Conservation (phyloP, 2,113 vertebrate genomes). For the Myxocyprinus asiaticus region DNA sequence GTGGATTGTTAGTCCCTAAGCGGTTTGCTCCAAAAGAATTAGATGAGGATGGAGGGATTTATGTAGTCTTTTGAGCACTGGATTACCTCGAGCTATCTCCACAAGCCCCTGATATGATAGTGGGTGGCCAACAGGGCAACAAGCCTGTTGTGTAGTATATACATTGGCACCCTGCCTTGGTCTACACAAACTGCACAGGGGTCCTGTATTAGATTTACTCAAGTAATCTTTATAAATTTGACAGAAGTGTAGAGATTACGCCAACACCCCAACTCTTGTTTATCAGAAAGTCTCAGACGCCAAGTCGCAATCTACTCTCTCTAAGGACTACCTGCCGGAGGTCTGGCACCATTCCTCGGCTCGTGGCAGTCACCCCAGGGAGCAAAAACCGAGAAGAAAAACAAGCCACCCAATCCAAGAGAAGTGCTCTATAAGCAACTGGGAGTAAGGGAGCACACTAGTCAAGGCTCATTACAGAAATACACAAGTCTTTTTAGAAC, state of each 20-base stretch:
- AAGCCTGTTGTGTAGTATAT: constrained; percentile 28
- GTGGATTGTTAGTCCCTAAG: neutral
- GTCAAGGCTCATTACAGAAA: constrained; percentile 56
- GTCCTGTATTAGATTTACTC: constrained; percentile 27
- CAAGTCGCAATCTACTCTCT: constrained; percentile 21
- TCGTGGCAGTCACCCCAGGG: constrained; percentile 21
- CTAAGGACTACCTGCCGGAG: constrained; percentile 35
- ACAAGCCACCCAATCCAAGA: constrained; percentile 33
- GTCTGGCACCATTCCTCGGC: constrained; percentile 34
- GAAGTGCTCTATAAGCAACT: constrained; percentile 47
- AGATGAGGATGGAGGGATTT: constrained; percentile 3
- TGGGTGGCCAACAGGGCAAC: constrained; percentile 16
- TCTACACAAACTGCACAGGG: constrained; percentile 20
- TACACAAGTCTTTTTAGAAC: constrained; percentile 47
- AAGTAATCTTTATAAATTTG: constrained; percentile 43
- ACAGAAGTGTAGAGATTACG: constrained; percentile 38
- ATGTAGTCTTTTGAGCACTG: constrained; percentile 21
- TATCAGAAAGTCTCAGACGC: constrained; percentile 28
- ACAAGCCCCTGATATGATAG: neutral
- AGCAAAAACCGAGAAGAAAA: constrained; percentile 27
- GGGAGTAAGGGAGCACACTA: constrained; percentile 25
- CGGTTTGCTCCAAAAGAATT: constrained; percentile 13
- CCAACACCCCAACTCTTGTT: neutral
- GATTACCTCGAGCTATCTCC: constrained; percentile 6
- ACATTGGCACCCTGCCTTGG: constrained; percentile 38